These are phyloP conservation scores for Microcebus ravelobensis DNA, from an alignment of 2,113 vertebrate genomes.

Conservation along the genomic window DNA sequence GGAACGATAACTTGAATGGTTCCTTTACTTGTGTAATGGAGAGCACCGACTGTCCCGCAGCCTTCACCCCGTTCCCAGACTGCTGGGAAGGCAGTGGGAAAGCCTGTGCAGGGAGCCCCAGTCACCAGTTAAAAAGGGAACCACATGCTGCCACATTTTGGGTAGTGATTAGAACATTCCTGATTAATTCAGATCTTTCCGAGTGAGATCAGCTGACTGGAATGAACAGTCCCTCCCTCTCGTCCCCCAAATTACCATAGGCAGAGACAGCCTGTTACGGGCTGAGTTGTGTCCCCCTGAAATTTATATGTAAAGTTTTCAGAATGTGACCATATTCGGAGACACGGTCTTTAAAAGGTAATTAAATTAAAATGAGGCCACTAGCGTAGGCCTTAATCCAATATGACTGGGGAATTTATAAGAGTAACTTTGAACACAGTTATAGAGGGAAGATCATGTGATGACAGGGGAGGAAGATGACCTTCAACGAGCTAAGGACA, in stretches of 20 bases:
- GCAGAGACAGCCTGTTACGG: neutral
- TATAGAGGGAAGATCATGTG: neutral
- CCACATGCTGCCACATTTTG: neutral
- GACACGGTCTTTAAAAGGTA: neutral
- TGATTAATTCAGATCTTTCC: neutral
- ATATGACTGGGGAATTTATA: neutral
- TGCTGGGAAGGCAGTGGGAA: neutral
- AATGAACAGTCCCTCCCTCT: neutral
- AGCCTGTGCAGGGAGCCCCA: neutral
- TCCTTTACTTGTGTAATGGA: neutral
- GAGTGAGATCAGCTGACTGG: neutral
- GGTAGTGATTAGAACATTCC: neutral
- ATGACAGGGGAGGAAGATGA: neutral
- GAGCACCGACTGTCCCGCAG: neutral
- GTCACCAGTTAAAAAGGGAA: neutral
- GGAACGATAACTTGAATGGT: neutral
- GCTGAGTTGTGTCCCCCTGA: neutral
- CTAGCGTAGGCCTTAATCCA: neutral
- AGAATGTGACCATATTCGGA: neutral
- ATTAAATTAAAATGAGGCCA: neutral
- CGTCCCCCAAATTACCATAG: neutral
- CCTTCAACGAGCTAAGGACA: neutral
- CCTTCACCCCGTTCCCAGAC: neutral
- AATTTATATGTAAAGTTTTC: neutral
- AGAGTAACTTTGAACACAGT: neutral